Evolutionary conservation across 2,113 vertebrate species (phyloP), one percentile per base, ranked within the genome.

Genomic region (Pteruthius melanotis): DNA sequence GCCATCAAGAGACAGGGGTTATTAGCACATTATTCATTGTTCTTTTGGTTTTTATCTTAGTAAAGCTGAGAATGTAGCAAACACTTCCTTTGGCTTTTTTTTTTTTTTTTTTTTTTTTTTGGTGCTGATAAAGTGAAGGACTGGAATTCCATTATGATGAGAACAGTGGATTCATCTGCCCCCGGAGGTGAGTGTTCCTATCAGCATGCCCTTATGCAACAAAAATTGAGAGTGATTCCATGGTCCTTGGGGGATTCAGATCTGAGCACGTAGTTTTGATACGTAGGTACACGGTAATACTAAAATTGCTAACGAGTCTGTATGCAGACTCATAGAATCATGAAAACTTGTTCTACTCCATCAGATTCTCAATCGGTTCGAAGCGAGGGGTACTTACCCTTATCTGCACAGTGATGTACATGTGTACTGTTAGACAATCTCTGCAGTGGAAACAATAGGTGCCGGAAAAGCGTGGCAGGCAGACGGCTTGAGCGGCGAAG

Each of bases 71-170:
- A 87, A 63, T 49, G 7, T 69, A 47, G 31, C 30, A 54, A 74
- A 81, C 24, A 6, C 52, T 90, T 75, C 47, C 49, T 74, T 77
- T 80, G 39, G 9, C 39, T 40, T 40, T 40, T 40, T 40, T 40
- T 42, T 42, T 42, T 42, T 42, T 42, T 71, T 49, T 81, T 57
- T 59, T 44, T 59, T 44, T 49, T 81, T 57, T 59, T 44, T 59
- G 37, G 49, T 87, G 37, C 64, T 52, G 85, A 97, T 92, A 74
- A 85, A 89, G 90, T 93, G 72, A 98, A 98, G 94, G 95, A 98
- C 42, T 98, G 98, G 98, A 97, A 97, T 69, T 92, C 98, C 13
- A 93, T 95, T 95, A 89, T 95, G 3, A 30, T 96, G 83, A 98
- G 97, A 95, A 98, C 98, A 57, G 65, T 95, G 90, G 97, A 97